Conservation (phyloP, 2,888 invertebrate genomes). For the Brachycybe producta region DNA sequence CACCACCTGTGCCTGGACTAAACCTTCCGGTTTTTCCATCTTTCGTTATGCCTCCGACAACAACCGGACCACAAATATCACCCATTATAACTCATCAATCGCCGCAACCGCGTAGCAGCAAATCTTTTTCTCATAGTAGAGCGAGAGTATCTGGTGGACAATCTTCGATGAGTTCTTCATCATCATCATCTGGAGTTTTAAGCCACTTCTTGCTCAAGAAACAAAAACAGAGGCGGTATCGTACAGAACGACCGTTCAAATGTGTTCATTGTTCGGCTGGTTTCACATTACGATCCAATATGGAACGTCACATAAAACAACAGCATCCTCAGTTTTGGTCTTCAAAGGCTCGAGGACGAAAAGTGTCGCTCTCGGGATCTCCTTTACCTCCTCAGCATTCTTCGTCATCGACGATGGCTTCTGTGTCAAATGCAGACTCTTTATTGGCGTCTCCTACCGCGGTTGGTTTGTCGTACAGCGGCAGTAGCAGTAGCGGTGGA, state of each 20-base stretch:
- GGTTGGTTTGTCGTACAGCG: no score
- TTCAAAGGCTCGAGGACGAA: constrained; percentile 47
- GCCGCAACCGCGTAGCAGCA: no score
- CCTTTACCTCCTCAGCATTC: background rate
- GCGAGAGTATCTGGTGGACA: background rate
- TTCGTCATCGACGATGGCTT: background rate
- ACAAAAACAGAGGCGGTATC: constrained; percentile 75
- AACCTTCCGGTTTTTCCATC: background rate
- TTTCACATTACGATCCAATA: constrained; percentile 77
- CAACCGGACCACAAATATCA: background rate
- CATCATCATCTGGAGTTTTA: constrained; percentile 40
- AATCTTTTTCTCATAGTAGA: background rate
- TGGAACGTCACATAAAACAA: constrained; percentile 88
- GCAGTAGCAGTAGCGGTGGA: background rate
- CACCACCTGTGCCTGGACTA: no score
- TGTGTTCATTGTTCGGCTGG: constrained; percentile 82
- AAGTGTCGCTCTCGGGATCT: constrained; percentile 27
- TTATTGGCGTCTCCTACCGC: background rate
- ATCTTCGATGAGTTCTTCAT: background rate
- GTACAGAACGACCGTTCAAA: constrained; percentile 78
- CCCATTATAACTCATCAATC: no score
- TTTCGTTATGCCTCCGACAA: background rate
- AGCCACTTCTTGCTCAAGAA: constrained; percentile 66
- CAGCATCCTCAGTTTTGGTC: constrained; percentile 86
- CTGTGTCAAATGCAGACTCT: background rate